Base-by-base conservation (phyloP, 1,140 invertebrate species). In the Anoplophora glabripennis region DNA sequence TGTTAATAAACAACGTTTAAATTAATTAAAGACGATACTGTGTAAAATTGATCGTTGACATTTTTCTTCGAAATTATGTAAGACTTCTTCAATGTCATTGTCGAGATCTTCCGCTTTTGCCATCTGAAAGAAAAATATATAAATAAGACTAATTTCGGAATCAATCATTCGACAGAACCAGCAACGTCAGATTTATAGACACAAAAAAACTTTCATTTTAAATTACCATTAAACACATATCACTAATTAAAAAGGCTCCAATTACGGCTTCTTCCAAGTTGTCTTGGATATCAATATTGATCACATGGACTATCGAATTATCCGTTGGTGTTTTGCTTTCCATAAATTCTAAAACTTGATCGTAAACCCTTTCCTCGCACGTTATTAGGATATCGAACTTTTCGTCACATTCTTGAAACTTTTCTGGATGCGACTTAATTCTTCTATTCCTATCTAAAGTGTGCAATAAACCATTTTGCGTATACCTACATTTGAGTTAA, bases 261-360 rank as follows among this genome's bases (percentile, higher is more conserved):
- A 99, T 89, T n/a, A 96, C 96, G 0, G 97, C 97, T 76, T 99
- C 98, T 80, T 99, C 97, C 60, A 99, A 95, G 78, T 99, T 99
- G 81, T 99, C 98, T 77, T 96, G 94, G 74, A 99, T 98, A 73
- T 99, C 96, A 66, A 99, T 90, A 77, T 99, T 99, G 21, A 99
- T 91, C 10, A 99, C 85, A 81, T 99, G 98, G 1, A 94, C 94
- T 7, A 92, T 89, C 52, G 89, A 86, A 77, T 90, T 92, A 57
- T 87, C 84, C 52, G 85, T 81, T 1, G 88, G 88, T 37, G 81
- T 80, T 72, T 82, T 82, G 14, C 81, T 84, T 64, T 88, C 86
- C 84, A 89, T 88, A 73, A 82, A 88, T 75, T 89, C 85, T 37
- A 89, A 83, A 14, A 90, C 89, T 82, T 99, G 94, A 78, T 99